Conservation (phyloP, 2,113 vertebrate genomes). For the Sylvilagus bachmani region DNA sequence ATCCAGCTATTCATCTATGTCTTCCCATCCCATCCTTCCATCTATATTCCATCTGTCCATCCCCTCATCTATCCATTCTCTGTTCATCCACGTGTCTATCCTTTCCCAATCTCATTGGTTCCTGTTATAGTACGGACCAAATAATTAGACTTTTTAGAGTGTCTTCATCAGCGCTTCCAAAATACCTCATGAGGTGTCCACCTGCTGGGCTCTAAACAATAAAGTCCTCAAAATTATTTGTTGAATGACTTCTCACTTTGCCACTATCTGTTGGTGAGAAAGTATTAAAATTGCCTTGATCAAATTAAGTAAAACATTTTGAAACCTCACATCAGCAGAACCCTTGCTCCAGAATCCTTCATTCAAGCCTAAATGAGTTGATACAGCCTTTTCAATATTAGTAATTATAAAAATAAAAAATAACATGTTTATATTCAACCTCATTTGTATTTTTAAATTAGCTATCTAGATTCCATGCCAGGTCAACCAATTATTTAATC, state of each 20-base stretch:
- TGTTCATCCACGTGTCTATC: neutral
- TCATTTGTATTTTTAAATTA: neutral
- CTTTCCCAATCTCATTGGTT: neutral
- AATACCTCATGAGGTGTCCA: neutral
- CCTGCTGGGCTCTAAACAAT: neutral
- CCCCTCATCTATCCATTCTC: too few relatives aligned
- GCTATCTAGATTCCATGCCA: neutral
- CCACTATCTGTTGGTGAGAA: neutral
- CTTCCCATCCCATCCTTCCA: neutral
- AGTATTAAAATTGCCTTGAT: neutral
- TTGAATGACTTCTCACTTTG: neutral
- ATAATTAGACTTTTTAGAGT: neutral
- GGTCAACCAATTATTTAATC: neutral
- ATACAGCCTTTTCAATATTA: neutral
- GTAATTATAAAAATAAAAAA: too few relatives aligned
- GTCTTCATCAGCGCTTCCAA: neutral
- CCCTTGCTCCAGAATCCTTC: neutral
- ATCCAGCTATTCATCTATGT: neutral
- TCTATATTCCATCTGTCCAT: neutral
- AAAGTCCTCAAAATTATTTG: neutral
- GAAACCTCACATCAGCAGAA: neutral
- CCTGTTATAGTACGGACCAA: neutral
- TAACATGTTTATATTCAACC: neutral
- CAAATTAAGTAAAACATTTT: neutral
- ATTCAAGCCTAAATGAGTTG: neutral